Conservation (phyloP, 1,140 invertebrate genomes). For the Pseudomyrmex cubaensis region DNA sequence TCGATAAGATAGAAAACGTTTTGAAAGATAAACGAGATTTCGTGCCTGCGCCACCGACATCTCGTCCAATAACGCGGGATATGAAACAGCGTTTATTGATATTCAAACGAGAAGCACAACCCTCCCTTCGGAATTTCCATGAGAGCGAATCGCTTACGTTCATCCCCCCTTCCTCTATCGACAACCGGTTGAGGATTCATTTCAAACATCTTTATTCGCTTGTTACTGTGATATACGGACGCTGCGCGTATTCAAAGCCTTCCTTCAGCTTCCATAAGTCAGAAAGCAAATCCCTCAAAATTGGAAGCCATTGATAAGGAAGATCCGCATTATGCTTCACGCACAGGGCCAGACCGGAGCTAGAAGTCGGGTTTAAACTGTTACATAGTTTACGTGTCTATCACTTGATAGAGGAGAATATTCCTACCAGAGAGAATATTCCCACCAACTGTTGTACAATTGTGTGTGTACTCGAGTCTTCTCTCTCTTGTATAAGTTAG, state of each 20-base stretch:
- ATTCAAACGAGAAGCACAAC: conserved; percentile 37
- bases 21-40: conserved; percentile 29
- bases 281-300: not conserved
- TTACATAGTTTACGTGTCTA: too few species aligned
- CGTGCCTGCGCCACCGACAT: conserved; percentile 23
- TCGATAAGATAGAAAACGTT: conserved; percentile 6
- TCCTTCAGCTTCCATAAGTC: not conserved
- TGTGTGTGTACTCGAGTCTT: too few species aligned
- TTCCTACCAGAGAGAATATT: too few species aligned
- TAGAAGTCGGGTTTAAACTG: too few species aligned
- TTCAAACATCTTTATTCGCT: conserved; percentile 4
- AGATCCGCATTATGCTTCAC: not conserved
- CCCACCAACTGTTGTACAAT: too few species aligned
- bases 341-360: too few species aligned
- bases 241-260: not conserved
- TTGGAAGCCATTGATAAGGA: too few species aligned
- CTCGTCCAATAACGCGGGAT: conserved; percentile 30
- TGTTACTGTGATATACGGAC: conserved; percentile 8
- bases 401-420: too few species aligned
- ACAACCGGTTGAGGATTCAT: conserved; percentile 3
- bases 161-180: not conserved
- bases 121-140: conserved; percentile 15
- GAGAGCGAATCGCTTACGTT: not conserved
- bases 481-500: too few species aligned
- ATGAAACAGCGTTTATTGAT: conserved; percentile 38